Conservation (phyloP, 2,888 invertebrate species). For the Patella caerulea region DNA sequence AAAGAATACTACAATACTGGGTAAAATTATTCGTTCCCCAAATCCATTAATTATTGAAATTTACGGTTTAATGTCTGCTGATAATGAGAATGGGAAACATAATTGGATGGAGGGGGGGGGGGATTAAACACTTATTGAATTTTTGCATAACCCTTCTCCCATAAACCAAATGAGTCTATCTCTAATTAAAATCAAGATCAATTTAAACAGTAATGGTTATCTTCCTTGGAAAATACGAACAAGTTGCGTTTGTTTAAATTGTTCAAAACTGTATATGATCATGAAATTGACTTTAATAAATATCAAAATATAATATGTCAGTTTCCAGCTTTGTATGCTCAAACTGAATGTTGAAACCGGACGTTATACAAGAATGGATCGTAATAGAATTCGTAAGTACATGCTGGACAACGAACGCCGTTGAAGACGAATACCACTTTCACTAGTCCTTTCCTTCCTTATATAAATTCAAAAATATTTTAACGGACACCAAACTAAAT, state of each 20-base stretch:
- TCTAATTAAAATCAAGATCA: not conserved
- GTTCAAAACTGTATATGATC: not conserved
- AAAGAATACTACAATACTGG: not conserved
- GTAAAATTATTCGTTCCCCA: not conserved
- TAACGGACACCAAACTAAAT: not conserved
- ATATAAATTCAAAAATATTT: not conserved
- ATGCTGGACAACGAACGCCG: not conserved
- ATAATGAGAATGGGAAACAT: not conserved
- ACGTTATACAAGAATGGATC: not conserved
- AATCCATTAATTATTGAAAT: not conserved
- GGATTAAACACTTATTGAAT: too few species aligned
- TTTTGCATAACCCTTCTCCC: too few species aligned
- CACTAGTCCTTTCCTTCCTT: not conserved
- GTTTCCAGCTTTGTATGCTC: too few species aligned
- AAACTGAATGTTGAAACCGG: not conserved
- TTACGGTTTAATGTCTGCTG: not conserved
- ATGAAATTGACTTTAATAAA: not conserved
- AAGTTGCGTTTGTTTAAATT: not conserved
- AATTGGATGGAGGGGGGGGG: not conserved
- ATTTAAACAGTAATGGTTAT: not conserved
- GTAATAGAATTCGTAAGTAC: not conserved
- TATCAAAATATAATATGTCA: too few species aligned
- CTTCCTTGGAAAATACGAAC: not conserved
- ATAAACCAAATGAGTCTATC: not conserved
- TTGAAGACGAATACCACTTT: not conserved